Evolutionary conservation across 1,140 invertebrate species (phyloP).

Genomic region (Camponotus pennsylvanicus): DNA sequence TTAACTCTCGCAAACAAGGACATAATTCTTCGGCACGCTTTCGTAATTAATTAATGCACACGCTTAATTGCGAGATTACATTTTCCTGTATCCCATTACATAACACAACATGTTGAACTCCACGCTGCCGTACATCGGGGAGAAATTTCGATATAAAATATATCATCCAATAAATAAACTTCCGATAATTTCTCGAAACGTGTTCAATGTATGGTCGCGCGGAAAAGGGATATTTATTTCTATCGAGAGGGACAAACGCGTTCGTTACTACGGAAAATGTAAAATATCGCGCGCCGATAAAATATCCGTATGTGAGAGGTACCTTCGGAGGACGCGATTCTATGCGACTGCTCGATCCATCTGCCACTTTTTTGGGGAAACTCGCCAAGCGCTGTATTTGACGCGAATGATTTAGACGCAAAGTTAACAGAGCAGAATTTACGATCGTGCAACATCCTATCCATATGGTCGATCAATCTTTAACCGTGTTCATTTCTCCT

Average conservation of each 20-base stretch:
- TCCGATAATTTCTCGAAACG: neutral
- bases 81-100: neutral
- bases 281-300: slow-evolving; percentile 53
- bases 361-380: slow-evolving; percentile 41
- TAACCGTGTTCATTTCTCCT: slow-evolving; percentile 44
- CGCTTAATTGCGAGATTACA: slow-evolving; percentile 42
- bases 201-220: neutral
- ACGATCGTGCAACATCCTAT: slow-evolving; percentile 61
- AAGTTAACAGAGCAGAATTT: slow-evolving; percentile 65
- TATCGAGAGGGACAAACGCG: neutral
- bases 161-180: neutral
- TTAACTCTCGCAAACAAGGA: slow-evolving; percentile 25
- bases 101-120: neutral
- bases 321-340: neutral
- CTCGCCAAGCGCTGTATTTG: slow-evolving; percentile 42
- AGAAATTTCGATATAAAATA: neutral
- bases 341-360: slow-evolving; percentile 55
- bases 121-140: neutral
- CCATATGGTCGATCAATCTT: slow-evolving; percentile 60
- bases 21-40: slow-evolving; percentile 21
- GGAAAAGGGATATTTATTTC: slow-evolving; percentile 25
- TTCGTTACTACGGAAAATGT: slow-evolving; percentile 22
- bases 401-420: slow-evolving; percentile 57
- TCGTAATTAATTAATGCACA: slow-evolving; percentile 26
- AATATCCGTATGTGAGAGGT: slow-evolving; percentile 39